These are phyloP conservation scores for Vollenhovia emeryi DNA, from an alignment of 1,140 invertebrate genomes.

Conservation along the genomic window DNA sequence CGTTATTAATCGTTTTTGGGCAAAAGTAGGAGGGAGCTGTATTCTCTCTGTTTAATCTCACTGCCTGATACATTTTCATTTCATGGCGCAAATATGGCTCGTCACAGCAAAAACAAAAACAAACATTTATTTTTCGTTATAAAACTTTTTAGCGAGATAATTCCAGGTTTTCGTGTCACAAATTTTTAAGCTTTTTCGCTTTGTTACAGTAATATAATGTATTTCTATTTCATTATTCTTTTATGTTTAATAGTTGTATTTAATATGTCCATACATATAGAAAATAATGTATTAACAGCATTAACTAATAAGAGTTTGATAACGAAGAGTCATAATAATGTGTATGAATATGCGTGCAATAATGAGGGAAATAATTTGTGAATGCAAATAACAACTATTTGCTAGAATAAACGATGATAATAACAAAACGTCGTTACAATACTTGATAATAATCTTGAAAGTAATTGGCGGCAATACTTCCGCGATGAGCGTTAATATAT, in stretches of 20 bases:
- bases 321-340: no score
- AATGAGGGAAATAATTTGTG: neutral
- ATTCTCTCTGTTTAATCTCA: neutral
- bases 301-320: no score
- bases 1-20: neutral
- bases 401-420: slow-evolving; percentile 1
- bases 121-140: neutral
- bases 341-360: neutral
- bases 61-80: neutral
- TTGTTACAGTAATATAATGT: neutral
- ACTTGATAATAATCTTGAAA: neutral
- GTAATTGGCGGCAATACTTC: neutral
- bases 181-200: neutral
- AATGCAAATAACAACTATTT: neutral
- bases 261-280: neutral
- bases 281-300: no score
- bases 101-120: neutral
- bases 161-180: neutral
- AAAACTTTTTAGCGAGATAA: neutral
- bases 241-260: neutral
- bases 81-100: neutral
- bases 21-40: neutral
- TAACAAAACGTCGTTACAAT: neutral
- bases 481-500: slow-evolving; percentile 45
- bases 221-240: neutral